Evolutionary conservation across 2,113 vertebrate species (phyloP).

Genomic region (Clarias magur): DNA sequence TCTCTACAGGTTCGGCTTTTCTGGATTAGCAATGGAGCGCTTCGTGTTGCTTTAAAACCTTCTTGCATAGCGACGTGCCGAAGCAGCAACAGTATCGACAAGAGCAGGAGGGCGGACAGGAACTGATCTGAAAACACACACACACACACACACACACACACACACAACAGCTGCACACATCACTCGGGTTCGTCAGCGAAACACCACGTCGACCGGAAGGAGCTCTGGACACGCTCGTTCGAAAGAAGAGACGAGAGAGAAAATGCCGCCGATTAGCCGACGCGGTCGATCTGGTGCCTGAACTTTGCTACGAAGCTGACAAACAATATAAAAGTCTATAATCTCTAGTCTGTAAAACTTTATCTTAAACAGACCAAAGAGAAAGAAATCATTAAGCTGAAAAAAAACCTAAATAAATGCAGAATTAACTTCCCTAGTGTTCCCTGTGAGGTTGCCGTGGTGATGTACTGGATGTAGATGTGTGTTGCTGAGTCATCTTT

Average conservation of each 20-base stretch:
- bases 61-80: slow-evolving; percentile 12
- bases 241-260: too few relatives aligned
- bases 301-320: background rate
- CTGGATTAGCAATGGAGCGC: background rate
- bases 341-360: background rate
- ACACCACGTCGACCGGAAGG: background rate
- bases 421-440: too few relatives aligned
- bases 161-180: slow-evolving; percentile 20
- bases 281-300: background rate
- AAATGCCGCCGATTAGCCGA: background rate
- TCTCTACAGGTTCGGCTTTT: background rate
- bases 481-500: too few relatives aligned
- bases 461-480: too few relatives aligned
- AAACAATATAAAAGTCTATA: background rate
- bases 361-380: too few relatives aligned
- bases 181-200: background rate
- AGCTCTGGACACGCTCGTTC: too few relatives aligned
- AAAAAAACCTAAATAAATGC: too few relatives aligned
- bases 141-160: slow-evolving; percentile 14
- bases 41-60: slow-evolving; percentile 12
- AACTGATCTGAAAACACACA: slow-evolving; percentile 30
- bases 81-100: slow-evolving; percentile 16
- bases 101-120: slow-evolving; percentile 23
- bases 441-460: too few relatives aligned
- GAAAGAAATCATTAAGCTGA: too few relatives aligned